Base-by-base conservation (phyloP, 2,888 invertebrate genomes). In the Parelbella ahira region DNA sequence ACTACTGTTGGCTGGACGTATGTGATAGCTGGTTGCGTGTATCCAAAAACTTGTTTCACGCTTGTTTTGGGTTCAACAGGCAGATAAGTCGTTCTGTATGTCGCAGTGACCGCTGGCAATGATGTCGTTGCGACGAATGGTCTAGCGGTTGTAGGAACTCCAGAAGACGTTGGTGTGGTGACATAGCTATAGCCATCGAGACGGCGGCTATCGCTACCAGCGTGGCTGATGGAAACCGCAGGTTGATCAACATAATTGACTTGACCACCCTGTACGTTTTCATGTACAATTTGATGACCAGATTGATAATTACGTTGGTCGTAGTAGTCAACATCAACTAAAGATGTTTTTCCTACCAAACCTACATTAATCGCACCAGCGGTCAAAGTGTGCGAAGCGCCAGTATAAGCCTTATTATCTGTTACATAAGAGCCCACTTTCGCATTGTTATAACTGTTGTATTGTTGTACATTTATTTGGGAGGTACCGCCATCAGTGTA, bases 281-380 rank as follows among this genome's bases (percentile, higher is more conserved):
- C 24, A 6, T 52, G 50, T 29, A 49, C 34, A 8, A 50, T 44
- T 13, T 45, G 49, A 19, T 54, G 45, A 6, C 47, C 51, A 9
- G 23, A 15, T 49, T 57, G 54, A 45, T 78, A 79, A 36, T 60
- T 67, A 1, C 45, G 55, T 50, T 80, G 72, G 30, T 77, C 59
- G 1, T 59, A 63, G 41, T 80, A 75, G 30, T 63, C 66, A 12
- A 71, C 65, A 41, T 87, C 87, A 0, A 88, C 59, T 37, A 88
- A 61, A 6, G 79, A 79, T 1, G 88, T 88, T 58, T 87, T 88
- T 19, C 88, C 88, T 3, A 88, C 88, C 21, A 88, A 62, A 13
- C 80, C 88, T 6, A 87, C 83, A 50, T 86, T 88, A 0, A 88
- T 69, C 18, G 87, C 84, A 15, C 88, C 88, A 5, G 84, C 84